Base-by-base conservation (phyloP, 2,797 vertebrate genomes). In the Notoglanidium macrostoma region DNA sequence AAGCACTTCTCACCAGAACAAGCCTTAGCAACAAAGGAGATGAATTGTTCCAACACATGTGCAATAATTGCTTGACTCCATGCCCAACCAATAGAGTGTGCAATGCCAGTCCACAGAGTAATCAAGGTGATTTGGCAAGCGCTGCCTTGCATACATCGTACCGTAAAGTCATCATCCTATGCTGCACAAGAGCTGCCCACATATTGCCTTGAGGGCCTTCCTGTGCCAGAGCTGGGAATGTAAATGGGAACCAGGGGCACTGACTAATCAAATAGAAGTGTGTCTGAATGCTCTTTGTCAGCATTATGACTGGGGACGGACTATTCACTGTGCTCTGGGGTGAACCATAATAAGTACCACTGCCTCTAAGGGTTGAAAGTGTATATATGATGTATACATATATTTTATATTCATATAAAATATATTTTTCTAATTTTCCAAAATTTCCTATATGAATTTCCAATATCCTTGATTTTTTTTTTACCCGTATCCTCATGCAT, bases 21-120 rank as follows among this genome's bases (percentile, higher is more conserved):
- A 87, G 88, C 76, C 68, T 68, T 17, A 73, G 89, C 88, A 90
- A 90, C 79, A 83, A 90, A 92, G 89, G 68, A 90, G 85, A 89
- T 89, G 90, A 92, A 91, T 90, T 90, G 87, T 90, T 80, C 88
- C 86, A 90, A 85, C 91, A 90, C 88, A 89, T 89, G 86, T 91
- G 89, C 88, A 85, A 90, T 91, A 91, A 92, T 91, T 87, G 85
- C 86, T 91, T 91, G 90, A 90, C 82, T 88, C 90, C 6, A 68
- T 90, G 91, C 89, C 88, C 88, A 90, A 88, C 88, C 89, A 90
- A 86, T 90, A 57, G 81, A 83, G 84, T 87, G 81, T 86, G 82
- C 87, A 85, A 87, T 85, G 89, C 80, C 61, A 77, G 76, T 90
- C 88, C 89, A 83, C 76, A 86, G 87, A 90, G 90, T 90, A 90